phyloP scores from a whole-genome alignment of 2,797 vertebrate species.

The Enteromius unitaeniatus region DNA sequence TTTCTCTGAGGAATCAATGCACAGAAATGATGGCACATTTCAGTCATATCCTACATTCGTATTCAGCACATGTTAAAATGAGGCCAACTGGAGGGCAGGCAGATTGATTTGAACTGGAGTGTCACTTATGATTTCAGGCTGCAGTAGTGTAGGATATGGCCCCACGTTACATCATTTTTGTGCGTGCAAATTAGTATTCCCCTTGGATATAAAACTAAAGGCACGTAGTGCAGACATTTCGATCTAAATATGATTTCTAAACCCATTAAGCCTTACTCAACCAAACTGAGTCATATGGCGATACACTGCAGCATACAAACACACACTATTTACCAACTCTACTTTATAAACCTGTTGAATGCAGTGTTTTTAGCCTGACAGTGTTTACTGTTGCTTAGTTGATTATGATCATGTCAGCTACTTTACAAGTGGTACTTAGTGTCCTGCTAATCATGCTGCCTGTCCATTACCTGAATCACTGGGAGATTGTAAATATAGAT shows the following conservation, averaged over 20 bases:
- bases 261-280: neutral
- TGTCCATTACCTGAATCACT: constrained; percentile 14
- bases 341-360: neutral
- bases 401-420: neutral
- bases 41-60: constrained; percentile 35
- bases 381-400: constrained; percentile 1
- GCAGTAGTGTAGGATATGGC: neutral
- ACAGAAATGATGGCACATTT: constrained; percentile 32
- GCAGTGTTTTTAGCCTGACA: neutral
- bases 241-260: constrained; percentile 21
- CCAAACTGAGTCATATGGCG: neutral
- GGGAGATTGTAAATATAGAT: constrained; percentile 9
- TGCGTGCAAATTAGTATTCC: constrained; percentile 14
- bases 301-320: neutral
- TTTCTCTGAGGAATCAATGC: constrained; percentile 38
- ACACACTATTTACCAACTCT: neutral
- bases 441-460: neutral
- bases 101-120: constrained; percentile 29
- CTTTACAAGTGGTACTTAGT: neutral
- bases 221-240: constrained; percentile 4
- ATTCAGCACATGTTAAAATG: constrained; percentile 29
- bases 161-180: constrained; percentile 13
- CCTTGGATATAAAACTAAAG: neutral
- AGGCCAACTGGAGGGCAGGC: constrained; percentile 4
- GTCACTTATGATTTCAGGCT: constrained; percentile 25